Conservation (phyloP, 2,113 vertebrate species). For the Sialia sialis region DNA sequence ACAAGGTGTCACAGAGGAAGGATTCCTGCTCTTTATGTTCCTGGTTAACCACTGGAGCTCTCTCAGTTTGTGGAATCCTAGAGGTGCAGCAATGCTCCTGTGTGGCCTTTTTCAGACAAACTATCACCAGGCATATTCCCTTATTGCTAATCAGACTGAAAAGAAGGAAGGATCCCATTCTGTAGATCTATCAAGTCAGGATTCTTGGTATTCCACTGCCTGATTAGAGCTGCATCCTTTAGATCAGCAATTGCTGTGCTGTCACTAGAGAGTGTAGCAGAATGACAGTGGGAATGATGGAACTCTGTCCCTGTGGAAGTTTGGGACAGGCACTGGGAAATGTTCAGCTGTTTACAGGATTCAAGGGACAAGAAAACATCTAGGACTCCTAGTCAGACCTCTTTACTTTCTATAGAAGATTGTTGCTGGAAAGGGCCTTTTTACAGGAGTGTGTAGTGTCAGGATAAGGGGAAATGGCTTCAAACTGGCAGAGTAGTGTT, state of each 20-base stretch:
- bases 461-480: not conserved
- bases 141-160: not conserved
- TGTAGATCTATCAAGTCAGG: not conserved
- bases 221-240: not conserved
- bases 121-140: not conserved
- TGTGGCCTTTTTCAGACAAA: not conserved
- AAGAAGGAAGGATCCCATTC: not conserved
- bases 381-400: not conserved
- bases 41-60: not conserved
- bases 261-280: not conserved
- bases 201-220: not conserved
- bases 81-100: not conserved
- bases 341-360: not conserved
- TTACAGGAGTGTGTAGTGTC: not conserved
- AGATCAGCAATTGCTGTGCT: not conserved
- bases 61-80: not conserved
- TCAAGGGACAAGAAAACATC: not conserved
- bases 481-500: not conserved
- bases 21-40: not conserved
- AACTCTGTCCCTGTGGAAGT: not conserved
- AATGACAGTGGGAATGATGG: not conserved
- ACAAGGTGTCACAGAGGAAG: accelerated
- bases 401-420: accelerated
- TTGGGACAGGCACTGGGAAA: not conserved
- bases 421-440: not conserved